phyloP scores from a whole-genome alignment of 1,140 invertebrate species.

The Pseudomyrmex pallidus region DNA sequence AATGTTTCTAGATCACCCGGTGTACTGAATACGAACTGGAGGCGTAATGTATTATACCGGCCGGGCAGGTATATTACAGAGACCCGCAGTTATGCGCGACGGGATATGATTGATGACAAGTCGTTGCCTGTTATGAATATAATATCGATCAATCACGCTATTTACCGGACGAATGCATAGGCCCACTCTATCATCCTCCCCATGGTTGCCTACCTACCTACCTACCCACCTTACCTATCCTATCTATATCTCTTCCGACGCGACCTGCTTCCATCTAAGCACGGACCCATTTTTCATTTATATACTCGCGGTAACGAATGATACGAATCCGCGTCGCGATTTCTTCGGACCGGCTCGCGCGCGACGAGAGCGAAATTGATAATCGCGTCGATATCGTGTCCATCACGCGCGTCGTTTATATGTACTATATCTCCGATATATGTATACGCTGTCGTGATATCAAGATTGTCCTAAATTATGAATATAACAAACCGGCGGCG shows the following conservation, averaged over 20 bases:
- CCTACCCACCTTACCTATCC: neutral
- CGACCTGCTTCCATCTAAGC: constrained; percentile 75
- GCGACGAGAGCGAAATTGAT: constrained; percentile 25
- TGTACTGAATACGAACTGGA: constrained; percentile 72
- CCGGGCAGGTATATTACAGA: constrained; percentile 77
- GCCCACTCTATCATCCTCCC: constrained; percentile 81
- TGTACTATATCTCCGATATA: no score
- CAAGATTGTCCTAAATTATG: constrained; percentile 45
- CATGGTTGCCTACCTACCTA: constrained; percentile 61
- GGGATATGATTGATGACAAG: constrained; percentile 83
- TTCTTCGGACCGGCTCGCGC: constrained; percentile 45
- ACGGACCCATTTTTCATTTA: constrained; percentile 75
- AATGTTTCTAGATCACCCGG: constrained; percentile 75
- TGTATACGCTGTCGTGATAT: neutral
- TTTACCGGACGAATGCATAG: constrained; percentile 82
- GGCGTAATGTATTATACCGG: constrained; percentile 79
- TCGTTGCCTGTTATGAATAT: constrained; percentile 84
- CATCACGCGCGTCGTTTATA: neutral
- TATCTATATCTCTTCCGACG: constrained; percentile 73
- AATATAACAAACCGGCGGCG: constrained; percentile 7
- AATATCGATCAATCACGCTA: constrained; percentile 85
- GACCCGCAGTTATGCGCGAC: constrained; percentile 75
- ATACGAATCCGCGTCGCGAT: constrained; percentile 28
- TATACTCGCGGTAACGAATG: constrained; percentile 54
- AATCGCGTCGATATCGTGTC: constrained; percentile 28